A percentile compares a stretch with the other conserved stretches of the same genome.
These are phyloP conservation scores for Empis stercorea DNA, from an alignment of 2,888 invertebrate genomes.

Conservation along the genomic window DNA sequence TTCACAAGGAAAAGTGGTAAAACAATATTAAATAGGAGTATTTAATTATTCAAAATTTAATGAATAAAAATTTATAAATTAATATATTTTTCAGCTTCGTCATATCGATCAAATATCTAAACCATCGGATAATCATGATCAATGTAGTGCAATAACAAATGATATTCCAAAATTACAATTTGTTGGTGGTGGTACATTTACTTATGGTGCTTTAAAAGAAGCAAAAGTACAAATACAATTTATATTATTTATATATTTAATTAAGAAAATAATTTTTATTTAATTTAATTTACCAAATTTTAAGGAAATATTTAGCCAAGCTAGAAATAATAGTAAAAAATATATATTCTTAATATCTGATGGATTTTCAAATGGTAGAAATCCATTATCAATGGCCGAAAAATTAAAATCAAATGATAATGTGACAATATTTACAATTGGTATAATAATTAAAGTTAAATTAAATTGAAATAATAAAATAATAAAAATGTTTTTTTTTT, in stretches of 20 bases:
- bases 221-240: slow-evolving; percentile 45
- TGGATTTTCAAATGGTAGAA: slow-evolving; percentile 56
- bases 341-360: slow-evolving; percentile 56
- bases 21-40: too few species aligned
- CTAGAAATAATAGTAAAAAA: slow-evolving; percentile 40
- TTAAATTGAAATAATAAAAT: background rate
- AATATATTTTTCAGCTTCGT: slow-evolving; percentile 22
- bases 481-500: background rate
- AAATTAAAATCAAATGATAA: slow-evolving; percentile 39
- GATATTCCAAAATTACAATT: slow-evolving; percentile 47
- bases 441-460: slow-evolving; percentile 6
- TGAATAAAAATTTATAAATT: too few species aligned
- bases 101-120: slow-evolving; percentile 49
- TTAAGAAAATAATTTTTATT: background rate
- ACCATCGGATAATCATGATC: slow-evolving; percentile 41
- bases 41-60: too few species aligned
- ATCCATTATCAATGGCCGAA: slow-evolving; percentile 47
- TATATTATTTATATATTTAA: background rate
- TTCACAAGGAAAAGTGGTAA: slow-evolving; percentile 43
- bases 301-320: slow-evolving; percentile 33
- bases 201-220: slow-evolving; percentile 50
- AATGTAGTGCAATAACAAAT: slow-evolving; percentile 48
- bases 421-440: slow-evolving; percentile 42
- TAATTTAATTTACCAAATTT: background rate
- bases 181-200: slow-evolving; percentile 54